phyloP scores from a whole-genome alignment of 2,888 invertebrate species.

The Helleia helle region DNA sequence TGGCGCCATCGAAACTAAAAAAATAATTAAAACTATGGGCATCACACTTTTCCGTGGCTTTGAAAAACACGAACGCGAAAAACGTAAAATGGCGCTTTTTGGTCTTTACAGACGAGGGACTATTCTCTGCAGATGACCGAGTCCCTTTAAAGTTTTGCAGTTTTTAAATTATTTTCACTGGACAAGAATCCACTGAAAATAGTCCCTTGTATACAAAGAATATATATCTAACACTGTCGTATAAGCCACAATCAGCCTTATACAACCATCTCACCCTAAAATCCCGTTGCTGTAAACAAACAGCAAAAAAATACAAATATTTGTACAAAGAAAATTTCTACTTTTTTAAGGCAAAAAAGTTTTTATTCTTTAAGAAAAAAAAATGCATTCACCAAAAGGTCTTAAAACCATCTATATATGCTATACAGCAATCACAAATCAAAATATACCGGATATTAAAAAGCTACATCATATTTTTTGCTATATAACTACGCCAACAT shows the following conservation, averaged over 20 bases:
- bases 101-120: no score
- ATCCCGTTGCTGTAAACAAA: conserved; percentile 2
- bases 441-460: background rate
- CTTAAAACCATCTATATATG: no score
- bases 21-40: background rate
- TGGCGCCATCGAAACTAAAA: conserved; percentile 1
- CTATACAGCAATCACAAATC: no score
- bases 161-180: no score
- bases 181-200: no score
- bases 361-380: background rate
- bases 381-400: background rate
- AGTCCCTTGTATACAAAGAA: no score
- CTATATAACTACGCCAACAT: background rate
- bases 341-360: conserved; percentile 3
- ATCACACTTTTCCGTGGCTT: conserved; percentile 2
- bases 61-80: no score
- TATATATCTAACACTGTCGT: no score
- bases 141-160: no score
- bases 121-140: no score
- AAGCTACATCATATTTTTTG: conserved; percentile 1
- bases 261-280: conserved; percentile 1
- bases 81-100: no score
- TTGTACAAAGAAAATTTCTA: background rate
- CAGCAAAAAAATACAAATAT: conserved; percentile 1
- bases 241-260: background rate